Evolutionary conservation across 2,113 vertebrate species (phyloP).

Genomic region (Paralichthys olivaceus): DNA sequence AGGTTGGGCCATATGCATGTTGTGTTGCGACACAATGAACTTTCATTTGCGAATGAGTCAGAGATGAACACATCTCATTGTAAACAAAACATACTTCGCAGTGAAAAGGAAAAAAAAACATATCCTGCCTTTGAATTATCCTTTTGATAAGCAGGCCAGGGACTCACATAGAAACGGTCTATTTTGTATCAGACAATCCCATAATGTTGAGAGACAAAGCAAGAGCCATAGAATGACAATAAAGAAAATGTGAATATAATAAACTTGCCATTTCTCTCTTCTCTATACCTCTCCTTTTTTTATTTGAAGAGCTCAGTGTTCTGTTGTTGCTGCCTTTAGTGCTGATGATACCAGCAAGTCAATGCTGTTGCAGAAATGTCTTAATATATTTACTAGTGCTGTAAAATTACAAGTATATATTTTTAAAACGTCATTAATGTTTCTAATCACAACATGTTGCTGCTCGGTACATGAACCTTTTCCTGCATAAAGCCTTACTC

Average conservation of each 20-base stretch:
- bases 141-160: constrained; percentile 17
- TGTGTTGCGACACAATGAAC: constrained; percentile 15
- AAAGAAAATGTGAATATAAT: constrained; percentile 61
- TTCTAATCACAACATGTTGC: constrained; percentile 66
- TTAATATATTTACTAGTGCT: constrained; percentile 78
- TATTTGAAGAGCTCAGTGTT: constrained; percentile 29
- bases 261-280: constrained; percentile 53
- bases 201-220: constrained; percentile 32
- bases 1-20: neutral
- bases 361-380: constrained; percentile 73
- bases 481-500: constrained; percentile 45
- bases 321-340: constrained; percentile 50
- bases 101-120: constrained; percentile 15
- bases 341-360: constrained; percentile 63
- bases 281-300: neutral
- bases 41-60: constrained; percentile 21
- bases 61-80: constrained; percentile 7
- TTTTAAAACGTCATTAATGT: constrained; percentile 51
- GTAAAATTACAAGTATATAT: constrained; percentile 57
- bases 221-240: constrained; percentile 35
- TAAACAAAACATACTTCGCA: constrained; percentile 22
- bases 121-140: constrained; percentile 15
- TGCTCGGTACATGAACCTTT: constrained; percentile 61
- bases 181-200: constrained; percentile 42
- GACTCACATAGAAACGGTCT: constrained; percentile 1